Base-by-base conservation (phyloP, 2,113 vertebrate genomes). In the Sorex fumeus region DNA sequence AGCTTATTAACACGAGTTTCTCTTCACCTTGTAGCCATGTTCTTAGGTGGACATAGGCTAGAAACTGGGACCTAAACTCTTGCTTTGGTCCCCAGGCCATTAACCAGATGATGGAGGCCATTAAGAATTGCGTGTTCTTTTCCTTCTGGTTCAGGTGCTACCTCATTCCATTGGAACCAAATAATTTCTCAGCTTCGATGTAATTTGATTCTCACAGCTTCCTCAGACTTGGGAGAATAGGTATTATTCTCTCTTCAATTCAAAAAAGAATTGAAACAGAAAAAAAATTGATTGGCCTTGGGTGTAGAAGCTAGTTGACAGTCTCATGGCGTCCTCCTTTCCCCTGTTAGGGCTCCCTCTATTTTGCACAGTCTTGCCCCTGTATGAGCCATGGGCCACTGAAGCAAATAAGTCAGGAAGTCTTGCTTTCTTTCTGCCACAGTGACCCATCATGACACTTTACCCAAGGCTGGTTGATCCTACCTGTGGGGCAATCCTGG, bases 161-260 rank as follows among this genome's bases (percentile, higher is more conserved):
- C 32, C 82, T 32, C 43, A 3, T n/a, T 67, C 87, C 91, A 93
- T 12, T 64, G 64, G 90, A 92, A 72, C 45, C 32, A 53, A 93
- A 93, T 95, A 89, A 92, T 81, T 94, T 91, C 91, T 76, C 75
- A 81, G 86, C 71, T 69, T 34, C 91, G 76, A 57, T 87, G 72
- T 91, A 83, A 96, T 96, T 93, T 89, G 79, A 94, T 88, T 96
- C 81, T 92, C 43, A 62, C 19, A 34, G 60, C 53, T 66, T 93
- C 77, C 50, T 3, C 69, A 80, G 77, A 90, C 70, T 10, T 84
- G 90, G 21, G 40, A 18, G 32, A 93, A 84, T 87, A 67, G 90
- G 30, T 91, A 78, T 90, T 91, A 94, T 89, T 94, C 90, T 84
- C 90, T 84, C 32, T 3, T 0, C 82, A 74, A 53, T 80, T 30